Evolutionary conservation across 2,113 vertebrate species (phyloP).

Genomic region (Lates calcarifer): DNA sequence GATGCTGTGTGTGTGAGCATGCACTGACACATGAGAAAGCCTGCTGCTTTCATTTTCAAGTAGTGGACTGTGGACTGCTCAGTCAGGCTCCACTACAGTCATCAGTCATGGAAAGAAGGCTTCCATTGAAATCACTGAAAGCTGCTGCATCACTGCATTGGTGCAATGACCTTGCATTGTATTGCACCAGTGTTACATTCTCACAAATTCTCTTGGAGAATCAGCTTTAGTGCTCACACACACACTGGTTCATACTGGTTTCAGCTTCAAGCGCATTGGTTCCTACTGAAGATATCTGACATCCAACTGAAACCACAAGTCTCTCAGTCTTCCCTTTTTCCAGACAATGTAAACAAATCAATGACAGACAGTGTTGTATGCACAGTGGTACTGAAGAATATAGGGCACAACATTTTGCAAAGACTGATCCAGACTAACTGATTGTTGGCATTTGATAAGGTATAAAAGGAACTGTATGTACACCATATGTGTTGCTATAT

Average conservation of each 20-base stretch:
- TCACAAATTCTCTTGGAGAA: not conserved
- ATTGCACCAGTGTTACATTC: not conserved
- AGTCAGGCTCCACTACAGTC: constrained; percentile 30
- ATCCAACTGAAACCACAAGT: not conserved
- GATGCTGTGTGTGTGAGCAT: constrained; percentile 34
- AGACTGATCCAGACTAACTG: not conserved
- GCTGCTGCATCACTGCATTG: constrained; percentile 6
- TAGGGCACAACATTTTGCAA: not conserved
- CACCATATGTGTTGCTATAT: too few species aligned
- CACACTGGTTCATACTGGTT: too few species aligned
- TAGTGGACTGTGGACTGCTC: constrained; percentile 18
- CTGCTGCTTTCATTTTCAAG: constrained; percentile 42
- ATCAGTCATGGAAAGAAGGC: constrained; percentile 20
- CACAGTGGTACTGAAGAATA: not conserved
- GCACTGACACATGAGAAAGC: constrained; percentile 20
- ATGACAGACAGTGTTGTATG: not conserved
- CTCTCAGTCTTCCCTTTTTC: not conserved
- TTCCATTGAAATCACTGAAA: constrained; percentile 16
- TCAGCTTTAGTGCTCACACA: too few species aligned
- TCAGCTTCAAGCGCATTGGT: not conserved
- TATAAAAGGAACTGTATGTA: too few species aligned
- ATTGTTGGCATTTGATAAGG: not conserved
- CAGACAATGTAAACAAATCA: not conserved
- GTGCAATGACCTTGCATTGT: not conserved
- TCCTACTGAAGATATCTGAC: not conserved